These are phyloP conservation scores for Drosophila setifemur DNA, from an alignment of 1,140 invertebrate species.

Conservation along the genomic window DNA sequence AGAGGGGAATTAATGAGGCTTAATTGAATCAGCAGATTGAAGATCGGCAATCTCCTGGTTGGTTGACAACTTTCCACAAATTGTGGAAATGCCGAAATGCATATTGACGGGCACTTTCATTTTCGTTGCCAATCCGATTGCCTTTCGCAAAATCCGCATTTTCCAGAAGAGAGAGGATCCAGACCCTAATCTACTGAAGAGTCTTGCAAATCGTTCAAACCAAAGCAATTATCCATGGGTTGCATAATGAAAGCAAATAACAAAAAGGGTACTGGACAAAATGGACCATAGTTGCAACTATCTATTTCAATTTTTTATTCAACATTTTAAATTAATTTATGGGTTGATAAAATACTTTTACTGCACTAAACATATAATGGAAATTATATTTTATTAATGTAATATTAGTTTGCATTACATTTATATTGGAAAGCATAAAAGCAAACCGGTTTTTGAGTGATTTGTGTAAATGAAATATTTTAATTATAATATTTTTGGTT, in stretches of 20 bases:
- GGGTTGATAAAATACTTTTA: too few relatives aligned
- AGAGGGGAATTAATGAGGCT: conserved; percentile 48
- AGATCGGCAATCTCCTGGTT: conserved; percentile 30
- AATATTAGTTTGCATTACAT: too few relatives aligned
- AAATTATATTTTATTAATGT: too few relatives aligned
- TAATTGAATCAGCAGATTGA: conserved; percentile 60
- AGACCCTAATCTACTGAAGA: conserved; percentile 33
- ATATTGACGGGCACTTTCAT: conserved; percentile 66
- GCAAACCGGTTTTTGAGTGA: too few relatives aligned
- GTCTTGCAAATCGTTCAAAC: conserved; percentile 55
- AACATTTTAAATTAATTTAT: too few relatives aligned
- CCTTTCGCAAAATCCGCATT: conserved; percentile 41
- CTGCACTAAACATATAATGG: too few relatives aligned
- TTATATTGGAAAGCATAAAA: too few relatives aligned
- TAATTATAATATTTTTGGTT: background rate
- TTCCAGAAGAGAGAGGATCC: conserved; percentile 18
- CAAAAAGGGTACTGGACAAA: conserved; percentile 20
- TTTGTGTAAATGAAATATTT: too few relatives aligned
- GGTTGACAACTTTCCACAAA: conserved; percentile 71
- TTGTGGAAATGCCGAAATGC: conserved; percentile 50
- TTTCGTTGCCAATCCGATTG: conserved; percentile 70
- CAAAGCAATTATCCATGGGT: conserved; percentile 61
- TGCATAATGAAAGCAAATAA: conserved; percentile 43
- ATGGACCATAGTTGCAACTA: too few relatives aligned
- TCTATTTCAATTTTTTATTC: background rate